Evolutionary conservation across 2,888 invertebrate genomes (phyloP).

Genomic region (Meteorus colon): DNA sequence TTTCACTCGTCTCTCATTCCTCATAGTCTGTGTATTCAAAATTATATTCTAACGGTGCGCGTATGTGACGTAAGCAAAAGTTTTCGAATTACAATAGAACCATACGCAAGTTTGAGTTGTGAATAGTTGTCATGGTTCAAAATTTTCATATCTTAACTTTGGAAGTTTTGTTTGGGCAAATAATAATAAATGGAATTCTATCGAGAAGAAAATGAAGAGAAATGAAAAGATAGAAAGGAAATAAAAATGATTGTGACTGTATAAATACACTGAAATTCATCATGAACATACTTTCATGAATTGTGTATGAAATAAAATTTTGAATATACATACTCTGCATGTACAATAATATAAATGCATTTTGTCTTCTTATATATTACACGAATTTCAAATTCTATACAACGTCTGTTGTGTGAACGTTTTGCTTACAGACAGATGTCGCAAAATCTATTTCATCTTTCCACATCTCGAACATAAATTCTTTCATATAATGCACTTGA

Average conservation of each 20-base stretch:
- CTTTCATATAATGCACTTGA: neutral
- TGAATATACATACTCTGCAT: neutral
- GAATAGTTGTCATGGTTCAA: neutral
- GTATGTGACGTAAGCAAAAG: neutral
- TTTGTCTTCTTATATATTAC: neutral
- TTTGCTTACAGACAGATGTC: constrained; percentile 7
- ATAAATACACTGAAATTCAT: neutral
- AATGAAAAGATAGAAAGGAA: neutral
- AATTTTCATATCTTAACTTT: neutral
- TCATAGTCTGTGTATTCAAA: neutral
- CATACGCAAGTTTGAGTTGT: neutral
- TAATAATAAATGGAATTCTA: neutral
- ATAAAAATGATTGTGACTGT: neutral
- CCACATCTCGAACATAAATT: neutral
- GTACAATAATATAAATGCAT: neutral
- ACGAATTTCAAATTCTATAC: constrained; percentile 11
- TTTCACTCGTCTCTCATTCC: neutral
- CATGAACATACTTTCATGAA: neutral
- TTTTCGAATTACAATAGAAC: constrained; percentile 3
- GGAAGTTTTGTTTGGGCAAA: neutral
- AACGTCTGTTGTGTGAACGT: neutral
- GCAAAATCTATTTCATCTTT: constrained; percentile 6
- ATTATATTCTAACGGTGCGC: neutral
- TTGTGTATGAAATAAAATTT: neutral
- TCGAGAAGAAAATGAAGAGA: neutral